phyloP scores from a whole-genome alignment of 1,140 invertebrate genomes.

The Tetragnatha versicolor region DNA sequence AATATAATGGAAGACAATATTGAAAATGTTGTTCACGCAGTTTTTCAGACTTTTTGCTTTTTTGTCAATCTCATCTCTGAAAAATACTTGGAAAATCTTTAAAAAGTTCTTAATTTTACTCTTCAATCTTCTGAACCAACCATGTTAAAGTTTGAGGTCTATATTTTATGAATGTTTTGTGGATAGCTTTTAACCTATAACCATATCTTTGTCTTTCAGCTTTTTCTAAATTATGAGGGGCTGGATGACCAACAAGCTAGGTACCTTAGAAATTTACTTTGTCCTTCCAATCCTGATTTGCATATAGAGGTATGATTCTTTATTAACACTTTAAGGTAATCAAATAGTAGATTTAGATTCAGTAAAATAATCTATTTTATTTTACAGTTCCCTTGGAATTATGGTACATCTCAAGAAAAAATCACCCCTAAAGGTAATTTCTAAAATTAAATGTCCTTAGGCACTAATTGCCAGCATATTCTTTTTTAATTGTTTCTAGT shows the following conservation, averaged over 20 bases:
- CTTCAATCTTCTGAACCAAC: too few species aligned
- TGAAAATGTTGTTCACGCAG: too few species aligned
- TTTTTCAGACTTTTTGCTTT: too few species aligned
- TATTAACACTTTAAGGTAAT: neutral
- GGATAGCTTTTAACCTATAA: neutral
- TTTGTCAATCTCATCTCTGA: too few species aligned
- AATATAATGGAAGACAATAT: too few species aligned
- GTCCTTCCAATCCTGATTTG: neutral
- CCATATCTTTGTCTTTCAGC: neutral
- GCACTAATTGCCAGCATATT: neutral
- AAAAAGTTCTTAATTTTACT: too few species aligned
- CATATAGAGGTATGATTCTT: neutral
- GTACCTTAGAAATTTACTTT: neutral
- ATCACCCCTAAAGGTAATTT: neutral
- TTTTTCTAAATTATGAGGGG: slow-evolving; percentile 13
- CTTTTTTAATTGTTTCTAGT: neutral
- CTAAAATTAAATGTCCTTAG: neutral
- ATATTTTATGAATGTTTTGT: neutral
- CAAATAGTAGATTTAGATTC: neutral
- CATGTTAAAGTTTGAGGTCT: too few species aligned
- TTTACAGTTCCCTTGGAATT: slow-evolving; percentile 15
- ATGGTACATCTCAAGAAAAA: neutral
- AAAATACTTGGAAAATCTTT: too few species aligned
- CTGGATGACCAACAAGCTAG: neutral
- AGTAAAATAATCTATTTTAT: neutral